Percentiles rank a stretch among this genome's conserved stretches.
Evolutionary conservation across 2,113 vertebrate species (phyloP).

Genomic region (Pyrgilauda ruficollis): DNA sequence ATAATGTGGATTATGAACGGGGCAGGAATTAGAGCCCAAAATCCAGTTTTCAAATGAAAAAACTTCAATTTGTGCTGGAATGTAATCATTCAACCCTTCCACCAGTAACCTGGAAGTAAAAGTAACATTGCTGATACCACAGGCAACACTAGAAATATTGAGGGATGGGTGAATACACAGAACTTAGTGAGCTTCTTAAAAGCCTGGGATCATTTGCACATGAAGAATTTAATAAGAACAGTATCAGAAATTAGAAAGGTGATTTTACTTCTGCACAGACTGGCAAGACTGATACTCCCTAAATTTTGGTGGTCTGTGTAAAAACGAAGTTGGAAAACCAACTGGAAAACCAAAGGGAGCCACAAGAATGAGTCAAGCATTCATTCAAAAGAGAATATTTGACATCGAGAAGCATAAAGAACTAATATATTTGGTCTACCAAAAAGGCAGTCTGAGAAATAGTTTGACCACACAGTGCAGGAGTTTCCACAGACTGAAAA

Average conservation of each 20-base stretch:
- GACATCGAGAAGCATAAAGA: slow-evolving; percentile 6
- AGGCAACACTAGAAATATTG: not conserved
- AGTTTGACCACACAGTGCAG: slow-evolving; percentile 8
- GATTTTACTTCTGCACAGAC: not conserved
- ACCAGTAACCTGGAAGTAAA: not conserved
- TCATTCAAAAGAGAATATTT: slow-evolving; percentile 13
- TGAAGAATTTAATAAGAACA: not conserved
- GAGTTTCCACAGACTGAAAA: slow-evolving; percentile 5
- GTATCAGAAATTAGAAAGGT: not conserved
- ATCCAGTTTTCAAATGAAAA: not conserved
- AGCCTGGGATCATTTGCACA: not conserved
- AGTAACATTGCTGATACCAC: not conserved
- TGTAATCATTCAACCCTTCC: not conserved
- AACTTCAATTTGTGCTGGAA: not conserved
- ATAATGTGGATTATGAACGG: not conserved
- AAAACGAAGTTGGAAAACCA: not conserved
- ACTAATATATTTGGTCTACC: not conserved
- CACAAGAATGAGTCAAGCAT: not conserved
- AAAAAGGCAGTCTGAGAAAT: slow-evolving; percentile 43
- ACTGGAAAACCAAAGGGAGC: not conserved
- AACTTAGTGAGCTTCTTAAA: not conserved
- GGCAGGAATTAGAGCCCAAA: not conserved
- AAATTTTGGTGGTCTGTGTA: not conserved
- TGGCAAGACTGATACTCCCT: not conserved
- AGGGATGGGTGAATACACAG: not conserved